phyloP scores from a whole-genome alignment of 2,113 vertebrate species.

The Pycnonotus jocosus region DNA sequence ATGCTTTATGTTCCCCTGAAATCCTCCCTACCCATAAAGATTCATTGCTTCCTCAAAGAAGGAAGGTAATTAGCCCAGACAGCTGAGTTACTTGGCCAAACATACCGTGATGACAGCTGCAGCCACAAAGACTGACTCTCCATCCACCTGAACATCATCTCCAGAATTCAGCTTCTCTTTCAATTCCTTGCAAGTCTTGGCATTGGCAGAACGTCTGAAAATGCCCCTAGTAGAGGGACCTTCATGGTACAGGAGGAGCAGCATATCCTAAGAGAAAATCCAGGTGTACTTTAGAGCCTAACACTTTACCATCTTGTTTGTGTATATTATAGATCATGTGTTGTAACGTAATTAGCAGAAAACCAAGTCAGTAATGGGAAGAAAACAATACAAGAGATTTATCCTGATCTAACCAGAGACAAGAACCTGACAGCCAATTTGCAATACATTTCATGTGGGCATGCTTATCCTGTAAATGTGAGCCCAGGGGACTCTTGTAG shows the following conservation, averaged over 20 bases:
- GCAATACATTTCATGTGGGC: neutral
- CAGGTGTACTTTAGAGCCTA: neutral
- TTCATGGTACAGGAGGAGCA: constrained; percentile 73
- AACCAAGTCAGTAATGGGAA: neutral
- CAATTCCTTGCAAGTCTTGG: constrained; percentile 76
- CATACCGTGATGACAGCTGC: constrained; percentile 78
- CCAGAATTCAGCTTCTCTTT: constrained; percentile 78
- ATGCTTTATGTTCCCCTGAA: neutral
- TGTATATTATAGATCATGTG: neutral
- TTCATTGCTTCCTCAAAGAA: neutral
- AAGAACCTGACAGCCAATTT: neutral
- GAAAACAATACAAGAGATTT: neutral
- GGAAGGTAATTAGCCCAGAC: neutral
- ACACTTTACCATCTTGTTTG: neutral
- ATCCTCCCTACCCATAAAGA: neutral
- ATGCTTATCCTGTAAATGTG: neutral
- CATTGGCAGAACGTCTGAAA: constrained; percentile 80
- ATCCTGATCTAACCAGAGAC: neutral
- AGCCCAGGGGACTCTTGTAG: neutral
- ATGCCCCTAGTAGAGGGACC: constrained; percentile 76
- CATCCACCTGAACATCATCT: constrained; percentile 65
- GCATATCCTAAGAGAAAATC: constrained; percentile 68
- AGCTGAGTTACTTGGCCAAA: neutral
- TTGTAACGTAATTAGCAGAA: neutral
- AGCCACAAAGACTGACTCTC: constrained; percentile 78